A percentile compares a stretch with the other conserved stretches of the same genome.
Evolutionary conservation across 2,888 invertebrate genomes (phyloP).

Genomic region (Uropetala carovei): DNA sequence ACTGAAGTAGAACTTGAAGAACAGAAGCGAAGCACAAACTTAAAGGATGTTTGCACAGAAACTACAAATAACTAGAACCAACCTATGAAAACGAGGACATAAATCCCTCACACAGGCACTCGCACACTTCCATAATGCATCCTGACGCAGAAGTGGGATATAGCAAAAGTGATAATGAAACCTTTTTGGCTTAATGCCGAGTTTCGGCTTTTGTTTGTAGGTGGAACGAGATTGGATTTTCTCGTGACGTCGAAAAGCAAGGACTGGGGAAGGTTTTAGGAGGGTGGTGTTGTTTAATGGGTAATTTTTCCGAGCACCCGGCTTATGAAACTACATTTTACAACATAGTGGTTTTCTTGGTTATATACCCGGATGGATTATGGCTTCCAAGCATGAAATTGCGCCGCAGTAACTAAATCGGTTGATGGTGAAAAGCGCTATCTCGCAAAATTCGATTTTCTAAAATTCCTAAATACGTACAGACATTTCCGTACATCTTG

Average conservation of each 20-base stretch:
- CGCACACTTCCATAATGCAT: constrained; percentile 35
- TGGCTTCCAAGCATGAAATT: not conserved
- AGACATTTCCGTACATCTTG: not conserved
- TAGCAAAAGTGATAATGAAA: constrained; percentile 46
- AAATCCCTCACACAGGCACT: constrained; percentile 21
- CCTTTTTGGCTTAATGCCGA: constrained; percentile 60
- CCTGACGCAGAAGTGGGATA: constrained; percentile 42
- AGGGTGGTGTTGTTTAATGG: not conserved
- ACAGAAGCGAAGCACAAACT: not conserved
- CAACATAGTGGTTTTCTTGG: not conserved
- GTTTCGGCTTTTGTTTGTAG: constrained; percentile 23
- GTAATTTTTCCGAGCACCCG: not conserved
- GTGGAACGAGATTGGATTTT: constrained; percentile 48
- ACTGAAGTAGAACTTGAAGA: not conserved
- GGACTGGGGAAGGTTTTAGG: not conserved
- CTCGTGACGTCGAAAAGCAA: constrained; percentile 1
- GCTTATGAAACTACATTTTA: not conserved
- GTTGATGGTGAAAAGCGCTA: not conserved
- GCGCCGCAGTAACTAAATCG: not conserved
- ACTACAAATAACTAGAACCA: not conserved
- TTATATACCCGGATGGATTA: not conserved
- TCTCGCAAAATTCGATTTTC: no score
- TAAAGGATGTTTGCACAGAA: not conserved
- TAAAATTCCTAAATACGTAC: no score
- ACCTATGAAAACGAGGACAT: constrained; percentile 27